Conservation (phyloP, 2,797 vertebrate genomes). For the Tokudaia muenninki region DNA sequence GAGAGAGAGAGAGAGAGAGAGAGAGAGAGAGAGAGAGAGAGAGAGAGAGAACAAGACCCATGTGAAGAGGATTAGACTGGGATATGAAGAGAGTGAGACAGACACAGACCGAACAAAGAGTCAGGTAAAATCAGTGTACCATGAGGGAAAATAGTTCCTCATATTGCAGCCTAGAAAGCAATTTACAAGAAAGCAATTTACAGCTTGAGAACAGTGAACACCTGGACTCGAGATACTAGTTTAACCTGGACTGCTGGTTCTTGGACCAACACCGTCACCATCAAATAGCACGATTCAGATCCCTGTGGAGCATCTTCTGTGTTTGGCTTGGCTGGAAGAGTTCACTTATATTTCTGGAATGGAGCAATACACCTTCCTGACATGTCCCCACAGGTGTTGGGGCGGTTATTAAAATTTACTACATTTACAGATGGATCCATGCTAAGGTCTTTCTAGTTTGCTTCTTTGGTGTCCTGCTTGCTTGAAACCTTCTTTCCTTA, state of each 20-base stretch:
- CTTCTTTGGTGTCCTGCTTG: not conserved
- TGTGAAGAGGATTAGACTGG: conserved; percentile 43
- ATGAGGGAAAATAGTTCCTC: not conserved
- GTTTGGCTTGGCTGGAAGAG: conserved; percentile 51
- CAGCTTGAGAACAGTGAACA: conserved; percentile 18
- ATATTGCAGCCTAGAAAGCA: conserved; percentile 33
- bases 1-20: no score
- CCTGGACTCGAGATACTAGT: conserved; percentile 40
- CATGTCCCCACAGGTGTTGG: not conserved
- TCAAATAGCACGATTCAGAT: conserved; percentile 49
- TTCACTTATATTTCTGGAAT: conserved; percentile 31
- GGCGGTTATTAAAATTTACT: conserved; percentile 44
- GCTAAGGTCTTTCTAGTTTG: conserved; percentile 11
- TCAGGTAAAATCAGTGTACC: conserved; percentile 30
- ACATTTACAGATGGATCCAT: not conserved
- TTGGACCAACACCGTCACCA: not conserved
- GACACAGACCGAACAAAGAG: not conserved
- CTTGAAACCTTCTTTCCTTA: conserved; percentile 42
- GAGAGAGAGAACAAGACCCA: not conserved
- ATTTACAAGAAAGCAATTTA: conserved; percentile 48
- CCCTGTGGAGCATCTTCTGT: not conserved
- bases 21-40: no score
- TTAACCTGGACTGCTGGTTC: conserved; percentile 52
- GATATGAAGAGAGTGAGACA: not conserved
- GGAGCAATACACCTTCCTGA: not conserved